Conservation (phyloP, 2,888 invertebrate species). For the Eupithecia inturbata region DNA sequence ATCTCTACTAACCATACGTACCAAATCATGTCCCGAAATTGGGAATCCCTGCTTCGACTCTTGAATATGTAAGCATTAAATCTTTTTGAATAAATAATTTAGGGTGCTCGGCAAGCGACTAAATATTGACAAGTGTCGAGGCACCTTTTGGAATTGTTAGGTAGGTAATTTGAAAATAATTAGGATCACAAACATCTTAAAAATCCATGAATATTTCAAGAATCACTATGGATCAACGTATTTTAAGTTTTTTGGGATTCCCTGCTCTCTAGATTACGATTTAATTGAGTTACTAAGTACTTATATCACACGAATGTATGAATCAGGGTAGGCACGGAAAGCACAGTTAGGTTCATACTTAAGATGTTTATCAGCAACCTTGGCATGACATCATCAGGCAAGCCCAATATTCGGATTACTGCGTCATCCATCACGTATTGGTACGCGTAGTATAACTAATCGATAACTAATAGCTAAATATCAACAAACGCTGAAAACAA, state of each 20-base stretch:
- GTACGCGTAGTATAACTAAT: conserved; percentile 25
- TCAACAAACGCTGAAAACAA: conserved; percentile 15
- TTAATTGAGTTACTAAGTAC: neutral
- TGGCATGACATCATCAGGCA: conserved; percentile 56
- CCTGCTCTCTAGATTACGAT: neutral
- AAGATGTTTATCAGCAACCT: conserved; percentile 40
- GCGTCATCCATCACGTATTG: conserved; percentile 55
- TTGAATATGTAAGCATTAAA: neutral
- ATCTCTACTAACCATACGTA: too few relatives aligned
- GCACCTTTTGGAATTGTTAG: neutral
- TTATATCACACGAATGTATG: conserved; percentile 28
- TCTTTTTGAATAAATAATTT: neutral
- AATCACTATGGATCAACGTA: neutral
- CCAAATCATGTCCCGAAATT: neutral
- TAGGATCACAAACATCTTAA: neutral
- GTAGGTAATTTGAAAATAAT: neutral
- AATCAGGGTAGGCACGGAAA: conserved; percentile 30
- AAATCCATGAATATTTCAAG: neutral
- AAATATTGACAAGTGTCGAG: neutral
- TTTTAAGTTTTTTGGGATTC: neutral
- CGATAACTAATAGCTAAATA: conserved; percentile 13
- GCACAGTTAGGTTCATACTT: conserved; percentile 34
- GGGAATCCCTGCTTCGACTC: neutral
- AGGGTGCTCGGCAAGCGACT: neutral
- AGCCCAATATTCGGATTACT: conserved; percentile 42